Conservation (phyloP, 2,113 vertebrate genomes). For the Elephantulus edwardii region DNA sequence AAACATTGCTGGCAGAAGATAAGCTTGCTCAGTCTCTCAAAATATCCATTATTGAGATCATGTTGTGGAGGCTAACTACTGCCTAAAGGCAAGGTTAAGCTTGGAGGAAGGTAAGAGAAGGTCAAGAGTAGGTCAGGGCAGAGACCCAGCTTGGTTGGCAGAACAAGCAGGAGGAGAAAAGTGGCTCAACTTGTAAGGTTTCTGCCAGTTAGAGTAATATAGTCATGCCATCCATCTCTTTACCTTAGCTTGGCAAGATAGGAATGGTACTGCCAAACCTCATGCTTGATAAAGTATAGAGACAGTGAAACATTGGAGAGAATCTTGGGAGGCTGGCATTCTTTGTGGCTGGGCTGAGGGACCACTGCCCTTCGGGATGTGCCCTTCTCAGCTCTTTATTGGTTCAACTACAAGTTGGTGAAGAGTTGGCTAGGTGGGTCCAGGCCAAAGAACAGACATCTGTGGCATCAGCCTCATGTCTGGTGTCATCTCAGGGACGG, state of each 20-base stretch:
- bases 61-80: not conserved
- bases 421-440: no score
- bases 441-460: no score
- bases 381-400: no score
- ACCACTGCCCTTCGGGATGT: no score
- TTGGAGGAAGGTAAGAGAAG: not conserved
- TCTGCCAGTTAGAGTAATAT: not conserved
- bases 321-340: no score
- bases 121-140: not conserved
- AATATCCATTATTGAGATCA: not conserved
- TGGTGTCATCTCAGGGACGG: no score
- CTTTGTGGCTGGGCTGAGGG: no score
- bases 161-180: not conserved
- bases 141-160: not conserved
- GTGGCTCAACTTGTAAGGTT: not conserved
- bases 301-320: not conserved
- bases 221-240: accelerated
- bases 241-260: not conserved
- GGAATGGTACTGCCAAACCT: not conserved
- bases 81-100: not conserved
- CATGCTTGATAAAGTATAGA: not conserved
- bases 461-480: no score
- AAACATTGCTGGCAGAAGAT: not conserved
- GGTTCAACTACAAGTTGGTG: no score
- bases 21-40: not conserved